Conservation (phyloP, 2,888 invertebrate species). For the Microplitis manilae region DNA sequence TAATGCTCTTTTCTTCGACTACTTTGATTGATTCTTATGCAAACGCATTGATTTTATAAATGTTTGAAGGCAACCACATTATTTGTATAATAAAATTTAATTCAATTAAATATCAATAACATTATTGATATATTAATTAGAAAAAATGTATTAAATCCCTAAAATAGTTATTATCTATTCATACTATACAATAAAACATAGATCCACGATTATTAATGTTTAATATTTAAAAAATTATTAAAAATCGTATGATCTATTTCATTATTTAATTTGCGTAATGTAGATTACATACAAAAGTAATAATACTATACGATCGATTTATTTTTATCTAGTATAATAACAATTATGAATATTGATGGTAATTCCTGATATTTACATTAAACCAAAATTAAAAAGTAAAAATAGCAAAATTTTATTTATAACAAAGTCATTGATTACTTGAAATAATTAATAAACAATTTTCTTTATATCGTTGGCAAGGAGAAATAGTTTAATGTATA, state of each 20-base stretch:
- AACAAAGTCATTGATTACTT: slow-evolving; percentile 27
- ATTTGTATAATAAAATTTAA: background rate
- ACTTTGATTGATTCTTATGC: background rate
- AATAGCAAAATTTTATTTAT: slow-evolving; percentile 21
- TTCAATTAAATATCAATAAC: slow-evolving; percentile 13
- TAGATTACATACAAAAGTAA: slow-evolving; percentile 61
- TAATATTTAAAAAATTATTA: slow-evolving; percentile 7
- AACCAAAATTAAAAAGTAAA: slow-evolving; percentile 23
- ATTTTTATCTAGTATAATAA: background rate
- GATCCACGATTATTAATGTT: slow-evolving; percentile 7
- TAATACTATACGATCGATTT: slow-evolving; percentile 62
- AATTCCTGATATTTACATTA: slow-evolving; percentile 20
- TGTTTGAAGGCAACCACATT: background rate
- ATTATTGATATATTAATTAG: slow-evolving; percentile 18
- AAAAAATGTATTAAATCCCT: slow-evolving; percentile 26
- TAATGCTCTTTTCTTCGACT: background rate
- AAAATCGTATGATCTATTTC: background rate
- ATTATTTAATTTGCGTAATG: slow-evolving; percentile 23
- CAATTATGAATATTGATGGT: background rate
- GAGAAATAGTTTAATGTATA: slow-evolving; percentile 9
- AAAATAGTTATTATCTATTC: slow-evolving; percentile 15
- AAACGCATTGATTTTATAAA: background rate
- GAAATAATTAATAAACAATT: slow-evolving; percentile 9
- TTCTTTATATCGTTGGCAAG: slow-evolving; percentile 28
- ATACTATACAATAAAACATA: slow-evolving; percentile 34